Conservation (phyloP, 2,113 vertebrate species). For the Hyperopisus bebe region DNA sequence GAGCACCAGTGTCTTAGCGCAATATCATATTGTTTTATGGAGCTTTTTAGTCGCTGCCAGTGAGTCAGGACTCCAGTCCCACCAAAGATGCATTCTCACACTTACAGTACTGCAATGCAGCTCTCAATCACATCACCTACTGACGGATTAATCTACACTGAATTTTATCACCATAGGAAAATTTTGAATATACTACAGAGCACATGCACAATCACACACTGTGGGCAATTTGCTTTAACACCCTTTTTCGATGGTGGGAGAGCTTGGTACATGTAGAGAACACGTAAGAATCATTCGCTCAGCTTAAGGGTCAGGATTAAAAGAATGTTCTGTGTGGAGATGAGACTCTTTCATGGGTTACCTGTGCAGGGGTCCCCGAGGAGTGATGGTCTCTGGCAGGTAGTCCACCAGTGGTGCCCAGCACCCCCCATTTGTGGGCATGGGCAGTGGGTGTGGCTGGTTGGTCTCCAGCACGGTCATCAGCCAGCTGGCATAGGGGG, state of each 20-base stretch:
- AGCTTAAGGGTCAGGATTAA: not conserved
- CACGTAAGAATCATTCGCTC: not conserved
- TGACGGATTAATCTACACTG: not conserved
- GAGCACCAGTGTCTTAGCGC: not conserved
- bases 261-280: not conserved
- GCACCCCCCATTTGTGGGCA: slow-evolving; percentile 92
- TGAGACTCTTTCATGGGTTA: slow-evolving; percentile 38
- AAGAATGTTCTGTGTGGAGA: not conserved
- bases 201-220: not conserved
- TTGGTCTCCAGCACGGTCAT: slow-evolving; percentile 86
- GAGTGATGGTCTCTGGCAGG: slow-evolving; percentile 92
- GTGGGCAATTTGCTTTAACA: not conserved
- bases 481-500: slow-evolving; percentile 92
- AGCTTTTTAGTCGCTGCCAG: not conserved
- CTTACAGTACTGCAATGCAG: not conserved
- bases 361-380: slow-evolving; percentile 89
- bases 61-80: not conserved
- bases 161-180: not conserved
- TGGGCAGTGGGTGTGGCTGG: slow-evolving; percentile 84
- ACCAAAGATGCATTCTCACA: not conserved
- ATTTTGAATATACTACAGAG: not conserved
- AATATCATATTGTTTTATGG: not conserved
- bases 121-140: not conserved
- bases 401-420: slow-evolving; percentile 97
- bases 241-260: not conserved